phyloP scores from a whole-genome alignment of 2,888 invertebrate species.

The Kuschelorhynchus macadamiae region DNA sequence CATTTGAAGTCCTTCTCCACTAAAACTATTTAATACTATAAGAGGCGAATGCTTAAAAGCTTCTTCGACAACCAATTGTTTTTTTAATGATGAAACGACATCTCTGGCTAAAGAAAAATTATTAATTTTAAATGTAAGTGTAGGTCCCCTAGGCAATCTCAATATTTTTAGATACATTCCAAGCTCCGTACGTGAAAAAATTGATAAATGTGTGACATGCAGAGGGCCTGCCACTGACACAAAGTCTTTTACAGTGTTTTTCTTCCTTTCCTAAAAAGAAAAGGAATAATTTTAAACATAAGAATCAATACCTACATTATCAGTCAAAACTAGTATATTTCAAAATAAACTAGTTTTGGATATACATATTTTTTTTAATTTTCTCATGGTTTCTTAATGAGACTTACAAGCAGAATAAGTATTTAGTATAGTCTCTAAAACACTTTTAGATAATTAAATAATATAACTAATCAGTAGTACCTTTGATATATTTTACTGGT shows the following conservation, averaged over 20 bases:
- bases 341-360: too few species aligned
- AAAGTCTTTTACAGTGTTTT: slow-evolving; percentile 97
- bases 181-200: slow-evolving; percentile 88
- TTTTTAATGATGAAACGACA: slow-evolving; percentile 87
- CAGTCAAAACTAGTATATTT: too few species aligned
- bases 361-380: too few species aligned
- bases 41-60: slow-evolving; percentile 92
- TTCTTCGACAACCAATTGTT: slow-evolving; percentile 85
- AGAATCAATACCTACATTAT: too few species aligned
- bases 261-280: slow-evolving; percentile 80
- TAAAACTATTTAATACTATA: slow-evolving; percentile 91
- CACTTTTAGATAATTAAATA: too few species aligned
- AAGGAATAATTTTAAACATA: neutral
- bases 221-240: slow-evolving; percentile 90
- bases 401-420: too few species aligned
- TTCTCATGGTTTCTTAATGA: too few species aligned
- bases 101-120: slow-evolving; percentile 88
- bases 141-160: slow-evolving; percentile 92
- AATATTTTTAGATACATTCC: slow-evolving; percentile 89
- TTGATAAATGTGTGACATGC: slow-evolving; percentile 93
- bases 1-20: slow-evolving; percentile 89
- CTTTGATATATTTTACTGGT: too few species aligned
- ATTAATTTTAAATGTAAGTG: slow-evolving; percentile 88
- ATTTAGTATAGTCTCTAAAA: neutral
- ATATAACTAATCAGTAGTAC: too few species aligned